phyloP scores from a whole-genome alignment of 2,888 invertebrate genomes.

The Pollenia labialis region DNA sequence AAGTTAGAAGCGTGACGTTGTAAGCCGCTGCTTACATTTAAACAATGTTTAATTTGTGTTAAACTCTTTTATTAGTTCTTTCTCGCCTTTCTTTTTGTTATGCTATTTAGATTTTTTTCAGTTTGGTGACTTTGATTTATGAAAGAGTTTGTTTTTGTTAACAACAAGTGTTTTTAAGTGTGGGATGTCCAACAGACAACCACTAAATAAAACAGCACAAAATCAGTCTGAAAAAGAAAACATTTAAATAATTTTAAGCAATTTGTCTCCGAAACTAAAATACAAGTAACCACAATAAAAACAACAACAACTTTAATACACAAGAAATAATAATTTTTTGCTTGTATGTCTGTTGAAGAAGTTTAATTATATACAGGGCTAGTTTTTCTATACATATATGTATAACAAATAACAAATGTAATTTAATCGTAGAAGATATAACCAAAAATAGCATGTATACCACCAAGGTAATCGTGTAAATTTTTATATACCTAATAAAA shows the following conservation, averaged over 20 bases:
- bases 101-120: background rate
- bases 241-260: constrained; percentile 67
- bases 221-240: constrained; percentile 9
- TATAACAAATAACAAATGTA: too few species aligned
- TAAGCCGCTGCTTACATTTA: constrained; percentile 5
- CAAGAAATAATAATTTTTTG: constrained; percentile 2
- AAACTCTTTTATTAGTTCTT: constrained; percentile 1
- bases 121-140: constrained; percentile 24
- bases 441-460: too few species aligned
- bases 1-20: background rate
- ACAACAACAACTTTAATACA: background rate
- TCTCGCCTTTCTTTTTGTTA: background rate
- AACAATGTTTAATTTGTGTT: background rate
- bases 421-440: too few species aligned
- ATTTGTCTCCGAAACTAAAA: constrained; percentile 57
- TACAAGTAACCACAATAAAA: constrained; percentile 1
- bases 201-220: background rate
- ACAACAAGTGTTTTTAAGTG: constrained; percentile 66
- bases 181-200: constrained; percentile 53
- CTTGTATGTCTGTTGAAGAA: background rate
- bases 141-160: constrained; percentile 26
- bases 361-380: background rate
- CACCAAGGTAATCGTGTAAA: too few species aligned
- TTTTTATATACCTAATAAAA: too few species aligned
- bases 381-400: too few species aligned